Evolutionary conservation across 2,888 invertebrate species (phyloP).

Genomic region (Yponomeuta sedellus): DNA sequence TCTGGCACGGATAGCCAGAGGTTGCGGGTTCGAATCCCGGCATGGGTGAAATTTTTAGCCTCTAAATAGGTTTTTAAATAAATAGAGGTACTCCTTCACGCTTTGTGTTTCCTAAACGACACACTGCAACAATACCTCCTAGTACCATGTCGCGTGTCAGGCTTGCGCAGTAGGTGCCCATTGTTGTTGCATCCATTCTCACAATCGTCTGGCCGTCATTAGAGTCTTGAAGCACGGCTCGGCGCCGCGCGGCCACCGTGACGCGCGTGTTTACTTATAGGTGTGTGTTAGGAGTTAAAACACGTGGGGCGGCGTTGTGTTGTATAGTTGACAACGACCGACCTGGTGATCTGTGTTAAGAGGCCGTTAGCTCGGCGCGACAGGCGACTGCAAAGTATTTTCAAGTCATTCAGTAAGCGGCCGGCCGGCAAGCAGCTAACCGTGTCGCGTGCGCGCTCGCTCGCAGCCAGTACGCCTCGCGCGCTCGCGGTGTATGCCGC

Average conservation of each 20-base stretch:
- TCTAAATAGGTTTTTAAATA: no score
- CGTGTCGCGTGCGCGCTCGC: constrained; percentile 15
- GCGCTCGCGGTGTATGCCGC: constrained; percentile 35
- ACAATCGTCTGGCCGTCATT: constrained; percentile 55
- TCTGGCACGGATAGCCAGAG: no score
- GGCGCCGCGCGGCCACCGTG: constrained; percentile 26
- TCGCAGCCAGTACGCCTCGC: constrained; percentile 37
- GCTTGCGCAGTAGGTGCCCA: constrained; percentile 12
- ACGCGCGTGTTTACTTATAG: background rate
- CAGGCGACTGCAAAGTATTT: background rate
- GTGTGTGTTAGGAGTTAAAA: background rate
- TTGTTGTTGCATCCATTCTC: constrained; percentile 32
- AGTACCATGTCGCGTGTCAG: constrained; percentile 11
- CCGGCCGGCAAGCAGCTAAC: background rate
- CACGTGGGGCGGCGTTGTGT: background rate
- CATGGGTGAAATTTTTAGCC: no score
- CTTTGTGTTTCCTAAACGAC: background rate
- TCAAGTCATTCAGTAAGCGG: background rate
- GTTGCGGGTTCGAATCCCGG: no score
- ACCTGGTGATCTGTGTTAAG: background rate
- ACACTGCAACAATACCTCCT: constrained; percentile 6
- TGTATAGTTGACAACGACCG: background rate
- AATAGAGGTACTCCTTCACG: no score
- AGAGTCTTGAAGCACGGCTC: constrained; percentile 39
- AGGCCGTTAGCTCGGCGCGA: background rate